Conservation (phyloP, 2,113 vertebrate species). For the human region DNA sequence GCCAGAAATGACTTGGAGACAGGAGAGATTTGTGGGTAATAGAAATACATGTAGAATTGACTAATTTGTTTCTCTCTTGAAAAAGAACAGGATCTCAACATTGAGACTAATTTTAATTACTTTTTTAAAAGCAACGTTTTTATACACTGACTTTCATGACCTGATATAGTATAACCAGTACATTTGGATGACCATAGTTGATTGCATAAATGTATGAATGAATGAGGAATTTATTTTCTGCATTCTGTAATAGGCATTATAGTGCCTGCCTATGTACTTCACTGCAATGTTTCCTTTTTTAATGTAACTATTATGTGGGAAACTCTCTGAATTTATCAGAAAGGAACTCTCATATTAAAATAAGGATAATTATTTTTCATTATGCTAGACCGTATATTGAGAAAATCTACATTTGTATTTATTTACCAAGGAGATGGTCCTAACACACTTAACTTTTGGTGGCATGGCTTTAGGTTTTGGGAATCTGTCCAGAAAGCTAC, state of each 20-base stretch:
- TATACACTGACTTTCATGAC: neutral
- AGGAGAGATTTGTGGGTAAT: neutral
- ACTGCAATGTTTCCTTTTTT: neutral
- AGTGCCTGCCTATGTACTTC: neutral
- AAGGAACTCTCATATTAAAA: neutral
- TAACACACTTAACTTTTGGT: neutral
- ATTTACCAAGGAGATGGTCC: neutral
- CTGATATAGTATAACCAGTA: neutral
- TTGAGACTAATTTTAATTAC: neutral
- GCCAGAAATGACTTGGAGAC: neutral
- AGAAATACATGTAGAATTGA: neutral
- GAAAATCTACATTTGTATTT: neutral
- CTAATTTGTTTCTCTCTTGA: neutral
- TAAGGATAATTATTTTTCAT: constrained; percentile 7
- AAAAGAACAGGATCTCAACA: neutral
- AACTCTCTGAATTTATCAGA: neutral
- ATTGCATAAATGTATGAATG: neutral
- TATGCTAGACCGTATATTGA: neutral
- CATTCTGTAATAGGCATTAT: neutral
- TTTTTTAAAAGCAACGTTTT: neutral
- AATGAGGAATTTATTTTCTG: neutral
- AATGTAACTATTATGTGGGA: neutral
- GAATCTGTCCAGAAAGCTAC: neutral
- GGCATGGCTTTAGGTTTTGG: neutral
- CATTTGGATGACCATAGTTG: neutral